phyloP scores from a whole-genome alignment of 2,113 vertebrate species.

The Hepsetus odoe region DNA sequence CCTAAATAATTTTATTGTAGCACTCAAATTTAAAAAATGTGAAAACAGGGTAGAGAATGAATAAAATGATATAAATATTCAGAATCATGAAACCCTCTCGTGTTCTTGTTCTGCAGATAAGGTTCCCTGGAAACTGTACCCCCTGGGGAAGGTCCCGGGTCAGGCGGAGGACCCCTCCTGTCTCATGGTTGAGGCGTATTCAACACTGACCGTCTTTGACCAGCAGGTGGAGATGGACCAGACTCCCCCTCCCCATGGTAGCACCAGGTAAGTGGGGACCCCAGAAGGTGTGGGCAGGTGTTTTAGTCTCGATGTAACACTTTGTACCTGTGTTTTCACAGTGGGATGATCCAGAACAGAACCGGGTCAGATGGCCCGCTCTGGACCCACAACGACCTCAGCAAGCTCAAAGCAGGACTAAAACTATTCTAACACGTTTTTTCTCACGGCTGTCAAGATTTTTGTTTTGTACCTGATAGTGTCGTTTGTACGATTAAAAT shows the following conservation, averaged over 20 bases:
- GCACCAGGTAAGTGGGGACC: conserved; percentile 45
- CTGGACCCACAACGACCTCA: conserved; percentile 72
- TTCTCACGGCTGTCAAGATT: too few species aligned
- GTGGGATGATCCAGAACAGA: conserved; percentile 45
- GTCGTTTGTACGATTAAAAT: too few species aligned
- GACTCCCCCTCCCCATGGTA: conserved; percentile 47
- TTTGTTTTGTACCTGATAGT: background rate
- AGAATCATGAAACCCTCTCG: too few species aligned
- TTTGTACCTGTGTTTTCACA: conserved; percentile 26
- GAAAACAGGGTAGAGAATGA: background rate
- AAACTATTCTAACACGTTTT: conserved; percentile 69
- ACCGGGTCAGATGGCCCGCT: conserved; percentile 62
- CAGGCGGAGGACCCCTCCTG: conserved; percentile 89
- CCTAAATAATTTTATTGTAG: too few species aligned
- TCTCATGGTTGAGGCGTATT: conserved; percentile 85
- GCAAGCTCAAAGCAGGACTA: conserved; percentile 74
- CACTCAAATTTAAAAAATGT: too few species aligned
- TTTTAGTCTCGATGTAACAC: background rate
- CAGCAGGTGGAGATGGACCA: conserved; percentile 79
- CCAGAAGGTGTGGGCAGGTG: background rate
- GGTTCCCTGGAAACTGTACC: conserved; percentile 83
- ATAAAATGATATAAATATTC: too few species aligned
- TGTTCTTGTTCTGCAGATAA: conserved; percentile 69
- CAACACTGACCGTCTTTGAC: conserved; percentile 86
- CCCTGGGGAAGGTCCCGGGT: conserved; percentile 88